Evolutionary conservation across 2,797 vertebrate genomes (phyloP).

Genomic region (Neomorphus geoffroyi): DNA sequence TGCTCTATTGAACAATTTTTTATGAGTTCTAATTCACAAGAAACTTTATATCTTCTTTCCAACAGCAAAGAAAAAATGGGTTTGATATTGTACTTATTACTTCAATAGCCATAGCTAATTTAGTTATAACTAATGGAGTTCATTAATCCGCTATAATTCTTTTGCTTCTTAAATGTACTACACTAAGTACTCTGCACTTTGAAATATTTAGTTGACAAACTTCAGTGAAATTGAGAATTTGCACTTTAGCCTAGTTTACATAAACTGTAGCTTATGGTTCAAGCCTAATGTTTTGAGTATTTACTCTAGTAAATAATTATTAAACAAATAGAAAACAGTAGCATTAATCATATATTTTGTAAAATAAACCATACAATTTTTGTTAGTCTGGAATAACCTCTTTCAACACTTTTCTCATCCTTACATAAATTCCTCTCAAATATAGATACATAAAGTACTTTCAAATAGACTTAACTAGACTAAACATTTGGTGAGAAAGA

Average conservation of each 20-base stretch:
- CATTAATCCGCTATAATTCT: slow-evolving; percentile 27
- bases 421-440: neutral
- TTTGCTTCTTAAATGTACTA: neutral
- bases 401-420: neutral
- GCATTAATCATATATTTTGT: neutral
- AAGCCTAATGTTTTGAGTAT: neutral
- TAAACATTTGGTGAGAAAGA: neutral
- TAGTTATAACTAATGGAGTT: slow-evolving; percentile 9
- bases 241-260: neutral
- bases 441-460: neutral
- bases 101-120: slow-evolving; percentile 21
- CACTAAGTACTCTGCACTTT: neutral
- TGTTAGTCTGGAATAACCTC: neutral
- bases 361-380: neutral
- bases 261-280: neutral
- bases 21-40: slow-evolving; percentile 25
- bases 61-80: neutral
- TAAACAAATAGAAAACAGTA: neutral
- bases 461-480: neutral
- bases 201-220: neutral
- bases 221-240: neutral
- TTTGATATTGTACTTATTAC: slow-evolving; percentile 14
- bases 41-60: slow-evolving; percentile 28
- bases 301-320: neutral
- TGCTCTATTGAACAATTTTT: slow-evolving; percentile 26